Evolutionary conservation across 2,113 vertebrate genomes (phyloP), one percentile per base, ranked within the genome.

Genomic region (Muscicapa adusta): DNA sequence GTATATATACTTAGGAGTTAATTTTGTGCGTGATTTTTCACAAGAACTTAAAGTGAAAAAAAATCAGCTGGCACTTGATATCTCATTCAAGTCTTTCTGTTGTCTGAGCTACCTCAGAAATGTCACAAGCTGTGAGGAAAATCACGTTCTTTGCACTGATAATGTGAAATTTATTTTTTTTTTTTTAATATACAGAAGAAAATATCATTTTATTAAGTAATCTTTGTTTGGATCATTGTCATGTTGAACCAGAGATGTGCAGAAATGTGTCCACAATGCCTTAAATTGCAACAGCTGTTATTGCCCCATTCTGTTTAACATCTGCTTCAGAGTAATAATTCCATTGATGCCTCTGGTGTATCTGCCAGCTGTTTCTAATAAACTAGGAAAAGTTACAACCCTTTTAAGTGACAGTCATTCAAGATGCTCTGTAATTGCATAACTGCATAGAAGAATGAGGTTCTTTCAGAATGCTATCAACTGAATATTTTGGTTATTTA

Each of bases 341-440:
- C 62, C 57, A 88, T 92, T 78, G 91, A 96, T 0, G 88, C 24
- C n/a, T 89, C 82, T 92, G 70, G 85, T 89, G 22, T 57, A 66
- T 89, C 68, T 96, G 72, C 91, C 97, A 97, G 86, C 83, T 97
- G 93, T 96, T 97, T 94, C 89, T 95, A 94, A 95, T 96, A 96
- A 95, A 95, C 66, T 60, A 74, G 73, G 48, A 86, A 85, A 86
- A 92, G 93, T 96, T 95, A 96, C 79, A 83, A 78, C 23, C 58
- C 86, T 94, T 95, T 95, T 82, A 97, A 97, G 94, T 87, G 96
- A 96, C 91, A 97, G 28, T 89, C 81, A 91, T 92, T 97, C 87
- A 83, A 96, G 85, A 77, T 65, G 48, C 67, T 83, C 62, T 42
- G 14, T 91, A 93, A 91, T 89, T 91, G 91, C 38, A 61, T 73